Conservation (phyloP, 1,140 invertebrate species). For the Drosophila parabipectinata region DNA sequence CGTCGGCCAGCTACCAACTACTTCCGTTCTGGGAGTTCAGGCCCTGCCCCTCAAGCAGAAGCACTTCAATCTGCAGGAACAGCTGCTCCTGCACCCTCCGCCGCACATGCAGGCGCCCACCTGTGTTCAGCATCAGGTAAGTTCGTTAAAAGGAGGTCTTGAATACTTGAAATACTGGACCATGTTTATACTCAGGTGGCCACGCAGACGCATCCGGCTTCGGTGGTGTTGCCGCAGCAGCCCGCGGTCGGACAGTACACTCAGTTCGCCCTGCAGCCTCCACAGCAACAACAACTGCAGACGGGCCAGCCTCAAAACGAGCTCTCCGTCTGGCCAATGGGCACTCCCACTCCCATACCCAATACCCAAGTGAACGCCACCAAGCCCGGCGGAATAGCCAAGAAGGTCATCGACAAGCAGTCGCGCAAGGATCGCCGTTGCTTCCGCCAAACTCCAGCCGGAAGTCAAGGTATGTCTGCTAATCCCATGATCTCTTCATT, state of each 20-base stretch:
- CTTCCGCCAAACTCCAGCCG: constrained; percentile 84
- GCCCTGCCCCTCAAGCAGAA: constrained; percentile 81
- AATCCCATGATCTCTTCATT: neutral
- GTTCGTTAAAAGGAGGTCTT: neutral
- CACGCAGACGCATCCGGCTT: constrained; percentile 84
- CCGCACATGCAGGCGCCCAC: constrained; percentile 69
- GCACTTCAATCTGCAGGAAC: constrained; percentile 73
- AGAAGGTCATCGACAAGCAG: constrained; percentile 81
- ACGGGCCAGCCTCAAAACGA: constrained; percentile 55
- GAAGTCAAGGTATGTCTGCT: constrained; percentile 81
- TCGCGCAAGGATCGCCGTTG: constrained; percentile 81
- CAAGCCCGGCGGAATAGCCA: constrained; percentile 84
- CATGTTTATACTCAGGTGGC: constrained; percentile 85
- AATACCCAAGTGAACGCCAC: constrained; percentile 34
- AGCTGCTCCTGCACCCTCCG: constrained; percentile 81
- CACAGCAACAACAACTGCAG: constrained; percentile 65
- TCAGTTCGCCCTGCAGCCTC: constrained; percentile 58
- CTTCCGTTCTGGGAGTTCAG: constrained; percentile 69
- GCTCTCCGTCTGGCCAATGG: constrained; percentile 84
- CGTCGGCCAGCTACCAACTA: constrained; percentile 51
- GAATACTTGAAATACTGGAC: neutral
- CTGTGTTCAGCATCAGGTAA: constrained; percentile 81
- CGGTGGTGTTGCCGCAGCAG: constrained; percentile 74
- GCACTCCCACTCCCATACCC: constrained; percentile 57
- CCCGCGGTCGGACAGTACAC: constrained; percentile 57